Evolutionary conservation across 2,113 vertebrate genomes (phyloP), one percentile per base, ranked within the genome.

Genomic region (Notarius quadriscutis): DNA sequence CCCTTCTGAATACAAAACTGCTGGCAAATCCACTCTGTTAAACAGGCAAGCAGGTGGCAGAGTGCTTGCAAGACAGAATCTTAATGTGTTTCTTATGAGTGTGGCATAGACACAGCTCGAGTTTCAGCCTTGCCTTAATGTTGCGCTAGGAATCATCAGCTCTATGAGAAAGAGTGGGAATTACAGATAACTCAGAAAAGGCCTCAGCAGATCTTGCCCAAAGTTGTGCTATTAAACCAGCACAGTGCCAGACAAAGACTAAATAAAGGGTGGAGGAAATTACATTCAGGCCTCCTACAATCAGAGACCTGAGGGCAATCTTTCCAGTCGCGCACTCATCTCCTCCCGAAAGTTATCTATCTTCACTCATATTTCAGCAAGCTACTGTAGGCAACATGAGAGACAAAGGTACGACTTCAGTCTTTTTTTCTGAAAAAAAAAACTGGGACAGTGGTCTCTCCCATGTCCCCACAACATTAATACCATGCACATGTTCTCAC

Each of bases 181-280:
- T 83, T 34, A 81, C 34, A 30, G 34, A 82, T 62, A 34, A 27
- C 2, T 63, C 15, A 11, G 30, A 10, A 81, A 81, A 79, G 51
- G 48, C 51, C 67, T 75, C 41, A 60, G n/a, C 27, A 30, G 34
- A 55, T 62, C 12, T 78, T 82, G 48, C 58, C 10, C 9, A 69
- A 74, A 20, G 14, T n/a, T 55, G 48, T 30, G 62, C 60, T 84
- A 79, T 79, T 83, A 63, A 74, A 34, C 58, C 41, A 67, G 53
- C 53, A 72, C 48, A 50, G 74, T 62, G 65, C 65, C 72, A 84
- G 63, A 17, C 81, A 71, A 34, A 17, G 63, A 82, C 67, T 82
- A 83, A 87, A 84, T 75, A 50, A 51, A 84, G 25, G 88, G 58
- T 77, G 80, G 65, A 83, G 34, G 82, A 88, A 88, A 88, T 88